Percentiles rank a stretch among this genome's conserved stretches.
Conservation (phyloP, 2,797 vertebrate species). For the Podargus strigoides region DNA sequence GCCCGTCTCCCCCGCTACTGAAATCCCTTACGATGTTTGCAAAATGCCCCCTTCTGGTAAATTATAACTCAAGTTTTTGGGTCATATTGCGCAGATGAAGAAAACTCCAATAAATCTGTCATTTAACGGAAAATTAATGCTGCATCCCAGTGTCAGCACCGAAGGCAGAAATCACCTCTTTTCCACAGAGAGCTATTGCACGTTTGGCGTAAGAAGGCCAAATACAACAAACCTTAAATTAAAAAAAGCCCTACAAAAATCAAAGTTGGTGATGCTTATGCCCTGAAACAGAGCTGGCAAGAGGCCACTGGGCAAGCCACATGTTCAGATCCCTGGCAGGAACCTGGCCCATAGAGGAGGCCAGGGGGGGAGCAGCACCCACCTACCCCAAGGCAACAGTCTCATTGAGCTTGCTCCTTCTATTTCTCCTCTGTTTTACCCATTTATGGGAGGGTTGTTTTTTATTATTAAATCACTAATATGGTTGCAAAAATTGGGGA, state of each 20-base stretch:
- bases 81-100: neutral
- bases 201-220: neutral
- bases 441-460: neutral
- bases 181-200: neutral
- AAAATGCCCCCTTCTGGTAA: conserved; percentile 53
- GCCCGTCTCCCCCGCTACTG: rapidly evolving
- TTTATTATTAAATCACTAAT: neutral
- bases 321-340: neutral
- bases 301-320: neutral
- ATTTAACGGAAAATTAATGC: neutral
- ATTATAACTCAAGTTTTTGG: neutral
- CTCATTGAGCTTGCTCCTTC: no score
- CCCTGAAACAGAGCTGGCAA: neutral
- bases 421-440: neutral
- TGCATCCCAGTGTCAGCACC: neutral
- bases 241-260: neutral
- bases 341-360: rapidly evolving
- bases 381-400: neutral
- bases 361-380: neutral
- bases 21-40: neutral
- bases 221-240: neutral
- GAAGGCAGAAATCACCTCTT: neutral
- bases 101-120: conserved; percentile 14
- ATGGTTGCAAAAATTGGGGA: neutral
- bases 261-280: neutral